These are phyloP conservation scores for Cygnus buccinator DNA, from an alignment of 2,113 vertebrate species.

Conservation along the genomic window DNA sequence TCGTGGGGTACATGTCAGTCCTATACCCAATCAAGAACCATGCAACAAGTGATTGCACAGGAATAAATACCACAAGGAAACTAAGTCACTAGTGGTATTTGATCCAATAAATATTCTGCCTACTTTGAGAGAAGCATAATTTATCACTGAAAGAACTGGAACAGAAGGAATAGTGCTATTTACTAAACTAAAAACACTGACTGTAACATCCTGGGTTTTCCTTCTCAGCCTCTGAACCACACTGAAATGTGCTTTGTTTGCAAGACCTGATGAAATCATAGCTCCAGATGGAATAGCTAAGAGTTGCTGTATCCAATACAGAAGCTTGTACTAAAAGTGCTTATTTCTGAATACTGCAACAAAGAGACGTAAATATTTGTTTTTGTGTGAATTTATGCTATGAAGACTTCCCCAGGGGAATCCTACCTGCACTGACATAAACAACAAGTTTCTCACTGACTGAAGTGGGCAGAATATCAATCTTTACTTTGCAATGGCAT, in stretches of 20 bases:
- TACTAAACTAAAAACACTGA: background rate
- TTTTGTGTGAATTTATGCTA: background rate
- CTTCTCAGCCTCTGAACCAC: background rate
- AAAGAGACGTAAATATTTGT: background rate
- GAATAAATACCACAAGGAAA: background rate
- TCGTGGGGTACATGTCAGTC: rapidly evolving
- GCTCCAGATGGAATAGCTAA: background rate
- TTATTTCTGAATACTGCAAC: background rate
- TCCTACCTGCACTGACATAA: background rate
- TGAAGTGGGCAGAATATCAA: background rate
- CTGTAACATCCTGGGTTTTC: background rate
- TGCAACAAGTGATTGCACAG: rapidly evolving
- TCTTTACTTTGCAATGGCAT: background rate
- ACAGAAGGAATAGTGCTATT: background rate
- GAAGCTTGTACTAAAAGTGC: background rate
- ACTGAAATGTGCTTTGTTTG: background rate
- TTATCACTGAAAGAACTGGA: background rate
- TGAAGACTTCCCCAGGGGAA: background rate
- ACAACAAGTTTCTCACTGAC: background rate
- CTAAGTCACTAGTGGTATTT: background rate
- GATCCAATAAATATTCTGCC: background rate
- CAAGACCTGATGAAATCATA: background rate
- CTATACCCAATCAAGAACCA: rapidly evolving
- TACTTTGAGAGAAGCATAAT: background rate
- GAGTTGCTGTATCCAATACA: background rate